Evolutionary conservation across 2,888 invertebrate genomes (phyloP), one percentile per base, ranked within the genome.

Genomic region (Piscicola geometra): DNA sequence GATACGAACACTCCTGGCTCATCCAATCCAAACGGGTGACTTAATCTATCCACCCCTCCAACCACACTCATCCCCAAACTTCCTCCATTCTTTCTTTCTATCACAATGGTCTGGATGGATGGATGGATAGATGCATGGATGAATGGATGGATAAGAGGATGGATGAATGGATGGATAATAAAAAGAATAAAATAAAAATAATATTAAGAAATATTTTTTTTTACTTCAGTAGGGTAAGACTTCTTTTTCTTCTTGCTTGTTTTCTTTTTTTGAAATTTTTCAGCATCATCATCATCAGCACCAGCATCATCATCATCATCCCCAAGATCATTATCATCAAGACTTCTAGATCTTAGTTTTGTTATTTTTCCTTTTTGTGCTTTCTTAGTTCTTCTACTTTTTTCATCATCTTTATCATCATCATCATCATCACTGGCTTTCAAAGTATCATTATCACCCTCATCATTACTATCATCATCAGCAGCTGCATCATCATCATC

Each of bases 1-100:
- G 98, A 98, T 84, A 99, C 93, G 87, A 98, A 99, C 83, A 98
- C 94, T 82, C 98, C 99, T 33, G 95, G 95, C 83, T 94, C 92
- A 82, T 92, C 92, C 75, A 90, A 89, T 80, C 98, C 98, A 84
- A 99, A 97, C n/a, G 99, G 98, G 82, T 93, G 94, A 86, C 96
- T 95, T 71, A 94, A 94, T 87, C 98, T 97, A 87, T 99, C 98
- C 28, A 92, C 92, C 70, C 99, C 99, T 70, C 99, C 98, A 82
- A 99, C 98, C 83, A 99, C 97, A 88, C 97, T 97, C 87, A 99
- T 93, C 77, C 99, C 99, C 80, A 99, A 89, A 1, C 96, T 94
- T 78, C 94, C 93, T 78, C 92, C 92, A 85, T 92, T 93, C 87
- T 95, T 95, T 80, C 21, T 47, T 15, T 90, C 88, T 82, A 98